These are phyloP conservation scores for Augochlora pura DNA, from an alignment of 1,140 invertebrate species.

Conservation along the genomic window DNA sequence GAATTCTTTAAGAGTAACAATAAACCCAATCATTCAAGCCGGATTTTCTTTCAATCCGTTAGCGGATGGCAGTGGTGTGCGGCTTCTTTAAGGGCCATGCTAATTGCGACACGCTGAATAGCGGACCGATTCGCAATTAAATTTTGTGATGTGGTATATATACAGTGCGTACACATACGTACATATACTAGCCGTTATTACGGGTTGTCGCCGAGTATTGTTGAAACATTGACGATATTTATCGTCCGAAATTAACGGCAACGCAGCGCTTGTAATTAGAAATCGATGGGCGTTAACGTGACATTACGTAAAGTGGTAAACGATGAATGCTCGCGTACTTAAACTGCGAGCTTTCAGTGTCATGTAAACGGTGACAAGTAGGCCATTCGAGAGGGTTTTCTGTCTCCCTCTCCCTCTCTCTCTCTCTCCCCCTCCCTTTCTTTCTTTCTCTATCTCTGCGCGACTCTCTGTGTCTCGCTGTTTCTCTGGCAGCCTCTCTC, in stretches of 20 bases:
- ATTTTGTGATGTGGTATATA: background rate
- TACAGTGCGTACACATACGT: background rate
- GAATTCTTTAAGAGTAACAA: no score
- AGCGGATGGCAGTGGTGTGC: background rate
- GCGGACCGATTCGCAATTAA: background rate
- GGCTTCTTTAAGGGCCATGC: background rate
- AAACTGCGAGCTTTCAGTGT: slow-evolving; percentile 6
- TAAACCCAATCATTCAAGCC: background rate
- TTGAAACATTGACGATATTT: slow-evolving; percentile 27
- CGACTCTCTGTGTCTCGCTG: no score
- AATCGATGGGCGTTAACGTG: slow-evolving; percentile 27
- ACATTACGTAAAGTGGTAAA: slow-evolving; percentile 29
- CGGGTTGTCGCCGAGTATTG: background rate
- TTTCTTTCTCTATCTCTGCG: no score
- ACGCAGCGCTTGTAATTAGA: slow-evolving; percentile 16
- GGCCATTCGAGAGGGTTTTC: background rate
- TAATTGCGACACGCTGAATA: background rate
- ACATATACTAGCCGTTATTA: background rate
- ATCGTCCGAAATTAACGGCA: background rate
- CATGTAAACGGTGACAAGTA: slow-evolving; percentile 14
- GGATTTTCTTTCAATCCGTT: background rate
- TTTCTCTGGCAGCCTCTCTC: no score
- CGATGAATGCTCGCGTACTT: background rate
- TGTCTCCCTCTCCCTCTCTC: no score
- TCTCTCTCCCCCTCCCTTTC: no score